Base-by-base conservation (phyloP, 2,888 invertebrate genomes). In the Physocephala rufipes region DNA sequence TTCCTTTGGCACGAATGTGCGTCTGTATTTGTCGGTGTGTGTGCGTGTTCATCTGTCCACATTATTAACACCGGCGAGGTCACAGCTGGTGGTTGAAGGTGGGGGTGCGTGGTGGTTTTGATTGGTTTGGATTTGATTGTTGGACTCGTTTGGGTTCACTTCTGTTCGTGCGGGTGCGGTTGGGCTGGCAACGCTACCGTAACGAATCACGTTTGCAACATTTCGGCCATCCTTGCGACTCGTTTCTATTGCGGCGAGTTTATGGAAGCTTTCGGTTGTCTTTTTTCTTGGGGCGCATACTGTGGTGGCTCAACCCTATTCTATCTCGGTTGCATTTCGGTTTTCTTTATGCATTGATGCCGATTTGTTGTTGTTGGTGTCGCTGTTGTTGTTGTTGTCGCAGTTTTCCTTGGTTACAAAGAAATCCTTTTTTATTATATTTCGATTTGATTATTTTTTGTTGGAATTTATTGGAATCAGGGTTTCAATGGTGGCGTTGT, bases 261-360 rank as follows among this genome's bases (percentile, higher is more conserved):
- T 55, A 36, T 51, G 65, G 43, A 15, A 24, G 19, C 47, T 63
- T 63, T 36, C 24, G 62, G 49, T 24, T 47, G 47, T 68, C n/a
- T 67, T 68, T 49, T 16, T 28, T 43, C 61, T 62, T 62, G 61
- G 68, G 59, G 68, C 24, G 51, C 51, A 68, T 62, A 36, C 74
- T 76, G 76, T 73, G 74, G 74, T 75, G 73, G 76, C 74, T 75
- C 74, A 75, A 75, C 70, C 73, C 73, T 62, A 62, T 63, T 72
- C 58, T 61, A 45, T 9, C 28, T 24, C 67, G 67, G 59, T 45
- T 67, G 67, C 67, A 67, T 45, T 58, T 67, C n/a, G 53, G 66
- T 24, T 53, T 30, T 24, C 53, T 55, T 24, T 43, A 55, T 55
- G 55, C 43, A 49, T 26, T 21, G 47, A 16, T 21, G 47, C 13